Evolutionary conservation across 2,113 vertebrate species (phyloP), one percentile per base, ranked within the genome.

Genomic region (Hystrix cristata): DNA sequence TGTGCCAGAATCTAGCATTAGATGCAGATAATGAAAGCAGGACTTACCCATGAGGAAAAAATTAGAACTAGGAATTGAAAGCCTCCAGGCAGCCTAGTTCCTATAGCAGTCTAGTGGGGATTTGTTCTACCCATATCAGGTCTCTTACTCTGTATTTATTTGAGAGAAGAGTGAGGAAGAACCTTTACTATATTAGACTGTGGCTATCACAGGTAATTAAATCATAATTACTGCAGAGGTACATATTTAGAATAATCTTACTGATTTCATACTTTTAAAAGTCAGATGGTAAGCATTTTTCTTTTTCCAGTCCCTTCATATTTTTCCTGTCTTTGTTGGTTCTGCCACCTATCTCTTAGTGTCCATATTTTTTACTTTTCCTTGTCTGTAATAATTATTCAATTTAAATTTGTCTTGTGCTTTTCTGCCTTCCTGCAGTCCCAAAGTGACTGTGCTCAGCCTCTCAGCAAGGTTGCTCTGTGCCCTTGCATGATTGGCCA

Each of bases 191-290:
- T 78, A 76, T 25, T 88, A 78, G 78, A 78, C 55, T 92, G 18
- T 80, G 55, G 34, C 43, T 60, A 62, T 27, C 53, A 46, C 48
- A 90, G 64, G 46, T 95, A 78, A 62, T 72, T 82, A 71, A 8
- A 38, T 80, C 78, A 53, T 60, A 84, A 89, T 59, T 84, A 84
- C 25, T 65, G 9, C 16, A 84, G 74, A 59, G 38, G 34, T 43
- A 59, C 1, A 74, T 95, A 86, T 90, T 89, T 89, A 89, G 46
- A 89, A 79, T 31, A 69, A 59, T 46, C 89, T 79, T 65, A 67
- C n/a, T 76, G 51, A 65, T 65, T 43, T n/a, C 59, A 34, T 67
- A 87, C 23, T 82, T 43, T 65, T 55, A 90, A 76, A 46, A 78
- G n/a, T 82, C 31, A 53, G 38, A 76, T 80, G 31, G 23, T 71